Evolutionary conservation across 1,140 invertebrate species (phyloP).

Genomic region (Chymomyza costata): DNA sequence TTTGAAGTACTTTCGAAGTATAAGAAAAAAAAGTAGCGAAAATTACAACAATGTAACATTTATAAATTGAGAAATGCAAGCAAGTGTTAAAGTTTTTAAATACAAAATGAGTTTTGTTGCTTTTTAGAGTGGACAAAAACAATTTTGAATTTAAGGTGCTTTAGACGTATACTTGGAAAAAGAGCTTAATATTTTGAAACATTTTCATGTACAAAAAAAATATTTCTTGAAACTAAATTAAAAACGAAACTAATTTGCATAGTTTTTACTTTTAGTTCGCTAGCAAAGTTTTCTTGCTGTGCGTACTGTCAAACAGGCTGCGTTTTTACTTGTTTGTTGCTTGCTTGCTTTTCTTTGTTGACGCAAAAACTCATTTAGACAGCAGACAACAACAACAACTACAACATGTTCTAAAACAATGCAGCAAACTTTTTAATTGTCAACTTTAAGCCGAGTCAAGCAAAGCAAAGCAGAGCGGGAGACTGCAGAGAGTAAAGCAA

Average conservation of each 20-base stretch:
- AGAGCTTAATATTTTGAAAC: too few relatives aligned
- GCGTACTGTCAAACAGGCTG: too few relatives aligned
- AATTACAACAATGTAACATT: too few relatives aligned
- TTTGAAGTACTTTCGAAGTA: too few relatives aligned
- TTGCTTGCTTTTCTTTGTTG: constrained; percentile 19
- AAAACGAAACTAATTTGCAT: constrained; percentile 67
- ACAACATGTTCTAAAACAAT: constrained; percentile 24
- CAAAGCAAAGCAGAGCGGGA: constrained; percentile 10
- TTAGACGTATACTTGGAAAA: too few relatives aligned
- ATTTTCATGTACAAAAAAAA: too few relatives aligned
- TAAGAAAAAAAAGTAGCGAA: too few relatives aligned
- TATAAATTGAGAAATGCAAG: too few relatives aligned
- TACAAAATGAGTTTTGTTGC: too few relatives aligned
- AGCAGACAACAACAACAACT: constrained; percentile 24
- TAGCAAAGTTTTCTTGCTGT: constrained; percentile 36
- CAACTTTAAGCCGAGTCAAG: constrained; percentile 58
- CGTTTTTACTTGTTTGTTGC: constrained; percentile 41
- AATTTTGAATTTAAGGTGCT: too few relatives aligned
- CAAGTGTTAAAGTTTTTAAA: too few relatives aligned
- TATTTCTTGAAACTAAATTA: constrained; percentile 43
- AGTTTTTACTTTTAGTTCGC: constrained; percentile 42
- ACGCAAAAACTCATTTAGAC: constrained; percentile 49
- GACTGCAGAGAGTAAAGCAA: constrained; percentile 1
- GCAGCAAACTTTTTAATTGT: constrained; percentile 65
- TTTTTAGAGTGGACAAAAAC: too few relatives aligned